Evolutionary conservation across 2,797 vertebrate species (phyloP), one percentile per base, ranked within the genome.

Genomic region (Cuculus canorus): DNA sequence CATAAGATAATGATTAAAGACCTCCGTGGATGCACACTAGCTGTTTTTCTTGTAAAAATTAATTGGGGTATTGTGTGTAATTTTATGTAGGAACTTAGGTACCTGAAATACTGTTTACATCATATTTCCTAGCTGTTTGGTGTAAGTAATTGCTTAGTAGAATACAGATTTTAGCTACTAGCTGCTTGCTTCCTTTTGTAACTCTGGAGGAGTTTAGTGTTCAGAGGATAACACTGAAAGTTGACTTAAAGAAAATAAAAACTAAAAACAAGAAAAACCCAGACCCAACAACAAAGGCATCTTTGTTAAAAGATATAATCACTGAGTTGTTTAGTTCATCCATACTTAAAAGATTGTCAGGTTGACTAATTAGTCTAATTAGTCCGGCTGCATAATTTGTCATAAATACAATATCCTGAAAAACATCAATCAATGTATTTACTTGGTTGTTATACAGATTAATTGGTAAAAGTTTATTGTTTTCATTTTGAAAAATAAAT

Each of bases 101-200:
- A 41, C 71, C 71, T 93, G 61, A 84, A 95, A 88, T 95, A 91
- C 32, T 82, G 33, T 92, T 96, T 95, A 85, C 8, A 18, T 72
- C 92, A 5, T 64, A 75, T 68, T 90, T 95, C 73, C 57, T 95
- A 77, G 90, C 68, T 96, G 52, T 90, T 96, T 94, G 53, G 27
- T 93, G 50, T 91, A 97, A 52, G 50, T 91, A 97, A 52, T 92
- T 90, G 60, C 61, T 86, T 86, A 92, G 41, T 82, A 91, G 77
- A 94, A 37, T 37, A 48, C 92, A 91, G 50, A 66, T 90, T 87
- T 79, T 47, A 83, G 70, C 92, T 52, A 30, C 30, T 79, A 96
- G 87, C 79, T 95, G 85, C 86, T 96, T 95, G 28, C 77, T 97
- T 96, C 66, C 92, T 95, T 96, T 93, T 81, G 24, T 85, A 81